These are phyloP conservation scores for Euschistus heros DNA, from an alignment of 1,140 invertebrate species.

Conservation along the genomic window DNA sequence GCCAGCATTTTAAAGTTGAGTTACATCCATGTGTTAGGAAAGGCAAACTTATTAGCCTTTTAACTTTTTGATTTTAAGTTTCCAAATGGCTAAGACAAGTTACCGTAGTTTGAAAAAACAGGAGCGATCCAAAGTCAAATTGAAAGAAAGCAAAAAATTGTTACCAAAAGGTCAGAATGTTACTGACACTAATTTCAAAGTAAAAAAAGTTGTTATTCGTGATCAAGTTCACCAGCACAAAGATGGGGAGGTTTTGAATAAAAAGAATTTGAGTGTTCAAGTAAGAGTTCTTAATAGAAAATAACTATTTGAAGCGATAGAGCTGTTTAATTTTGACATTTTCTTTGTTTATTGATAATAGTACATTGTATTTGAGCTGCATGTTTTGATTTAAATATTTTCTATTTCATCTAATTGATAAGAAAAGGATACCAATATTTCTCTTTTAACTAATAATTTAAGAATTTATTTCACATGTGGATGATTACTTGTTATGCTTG, in stretches of 20 bases:
- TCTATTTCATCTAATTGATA: no score
- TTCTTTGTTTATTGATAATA: neutral
- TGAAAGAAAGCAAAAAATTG: conserved; percentile 53
- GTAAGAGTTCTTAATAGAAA: conserved; percentile 34
- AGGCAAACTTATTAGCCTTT: no score
- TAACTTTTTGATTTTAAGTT: no score
- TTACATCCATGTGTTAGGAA: no score
- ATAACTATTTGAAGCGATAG: no score
- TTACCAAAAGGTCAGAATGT: conserved; percentile 70
- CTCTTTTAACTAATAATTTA: no score
- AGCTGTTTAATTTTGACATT: conserved; percentile 8
- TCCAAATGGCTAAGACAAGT: neutral
- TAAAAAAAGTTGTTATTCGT: conserved; percentile 70
- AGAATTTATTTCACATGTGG: no score
- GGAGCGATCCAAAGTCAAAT: conserved; percentile 66
- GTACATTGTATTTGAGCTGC: neutral
- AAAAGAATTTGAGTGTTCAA: conserved; percentile 59
- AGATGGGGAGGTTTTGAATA: conserved; percentile 50
- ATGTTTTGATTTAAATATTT: no score
- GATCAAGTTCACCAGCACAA: conserved; percentile 59
- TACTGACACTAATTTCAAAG: conserved; percentile 77
- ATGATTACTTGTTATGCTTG: no score
- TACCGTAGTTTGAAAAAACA: conserved; percentile 53
- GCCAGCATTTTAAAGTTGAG: no score
- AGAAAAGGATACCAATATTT: no score